These are phyloP conservation scores for Pithys albifrons DNA, from an alignment of 2,113 vertebrate species.

Conservation along the genomic window DNA sequence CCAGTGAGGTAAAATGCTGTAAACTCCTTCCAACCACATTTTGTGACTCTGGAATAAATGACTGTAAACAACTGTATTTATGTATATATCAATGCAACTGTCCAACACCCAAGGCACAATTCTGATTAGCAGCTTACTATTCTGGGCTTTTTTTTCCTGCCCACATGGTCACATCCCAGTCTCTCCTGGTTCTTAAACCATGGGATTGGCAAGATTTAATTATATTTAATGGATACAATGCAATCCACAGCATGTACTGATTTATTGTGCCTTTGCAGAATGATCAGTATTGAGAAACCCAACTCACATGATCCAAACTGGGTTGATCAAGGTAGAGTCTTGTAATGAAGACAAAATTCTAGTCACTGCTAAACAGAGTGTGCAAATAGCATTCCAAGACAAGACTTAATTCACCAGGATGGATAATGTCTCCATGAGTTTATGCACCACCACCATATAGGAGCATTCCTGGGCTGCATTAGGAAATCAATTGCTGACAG, in stretches of 20 bases:
- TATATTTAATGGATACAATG: background rate
- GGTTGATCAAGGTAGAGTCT: background rate
- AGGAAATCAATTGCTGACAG: too few species aligned
- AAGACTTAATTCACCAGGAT: too few species aligned
- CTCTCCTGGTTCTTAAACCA: background rate
- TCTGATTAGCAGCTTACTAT: background rate
- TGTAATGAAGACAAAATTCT: too few species aligned
- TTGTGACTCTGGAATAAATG: background rate
- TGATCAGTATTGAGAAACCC: background rate
- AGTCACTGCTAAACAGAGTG: too few species aligned
- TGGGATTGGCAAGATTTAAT: background rate
- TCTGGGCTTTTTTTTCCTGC: background rate
- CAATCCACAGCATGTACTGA: background rate
- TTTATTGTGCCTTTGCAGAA: background rate
- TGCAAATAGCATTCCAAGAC: too few species aligned
- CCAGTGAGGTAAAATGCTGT: background rate
- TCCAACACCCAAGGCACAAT: background rate
- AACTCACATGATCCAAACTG: background rate
- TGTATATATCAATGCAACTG: background rate
- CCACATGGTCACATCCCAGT: background rate
- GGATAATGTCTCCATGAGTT: too few species aligned
- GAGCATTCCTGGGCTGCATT: too few species aligned
- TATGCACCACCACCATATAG: too few species aligned
- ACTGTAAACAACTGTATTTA: background rate
- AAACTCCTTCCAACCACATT: background rate